Conservation (phyloP, 2,888 invertebrate genomes). For the Leucophenga montana region DNA sequence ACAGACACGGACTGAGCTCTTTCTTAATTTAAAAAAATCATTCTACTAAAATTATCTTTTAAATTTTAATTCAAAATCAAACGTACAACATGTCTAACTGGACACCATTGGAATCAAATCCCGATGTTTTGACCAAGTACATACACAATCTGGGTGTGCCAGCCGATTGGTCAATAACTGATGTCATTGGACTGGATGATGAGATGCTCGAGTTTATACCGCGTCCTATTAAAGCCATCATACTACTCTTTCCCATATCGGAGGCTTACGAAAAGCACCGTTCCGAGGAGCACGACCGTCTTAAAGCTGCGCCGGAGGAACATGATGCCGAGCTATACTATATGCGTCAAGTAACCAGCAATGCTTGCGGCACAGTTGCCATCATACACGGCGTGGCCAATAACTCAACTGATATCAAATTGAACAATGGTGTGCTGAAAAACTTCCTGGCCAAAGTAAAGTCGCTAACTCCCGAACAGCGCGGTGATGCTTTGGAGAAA, state of each 20-base stretch:
- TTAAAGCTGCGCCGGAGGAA: slow-evolving; percentile 77
- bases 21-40: too few species aligned
- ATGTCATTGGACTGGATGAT: slow-evolving; percentile 92
- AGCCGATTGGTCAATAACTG: slow-evolving; percentile 85
- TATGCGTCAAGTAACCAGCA: slow-evolving; percentile 91
- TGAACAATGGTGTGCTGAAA: slow-evolving; percentile 84
- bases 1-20: slow-evolving; percentile 29
- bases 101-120: slow-evolving; percentile 77
- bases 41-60: too few species aligned
- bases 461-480: slow-evolving; percentile 80
- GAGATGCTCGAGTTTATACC: slow-evolving; percentile 91
- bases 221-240: slow-evolving; percentile 84
- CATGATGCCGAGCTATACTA: slow-evolving; percentile 83
- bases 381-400: slow-evolving; percentile 95
- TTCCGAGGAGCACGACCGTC: slow-evolving; percentile 78
- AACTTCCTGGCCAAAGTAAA: slow-evolving; percentile 83
- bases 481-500: slow-evolving; percentile 83
- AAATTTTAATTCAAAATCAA: too few species aligned
- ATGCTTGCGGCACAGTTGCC: slow-evolving; percentile 98
- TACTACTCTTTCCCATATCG: slow-evolving; percentile 90
- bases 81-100: slow-evolving; percentile 63
- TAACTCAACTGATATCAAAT: slow-evolving; percentile 80
- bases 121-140: slow-evolving; percentile 81
- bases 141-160: slow-evolving; percentile 87
- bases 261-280: slow-evolving; percentile 83